phyloP scores from a whole-genome alignment of 2,888 invertebrate genomes.

The Drosophila meridiana region DNA sequence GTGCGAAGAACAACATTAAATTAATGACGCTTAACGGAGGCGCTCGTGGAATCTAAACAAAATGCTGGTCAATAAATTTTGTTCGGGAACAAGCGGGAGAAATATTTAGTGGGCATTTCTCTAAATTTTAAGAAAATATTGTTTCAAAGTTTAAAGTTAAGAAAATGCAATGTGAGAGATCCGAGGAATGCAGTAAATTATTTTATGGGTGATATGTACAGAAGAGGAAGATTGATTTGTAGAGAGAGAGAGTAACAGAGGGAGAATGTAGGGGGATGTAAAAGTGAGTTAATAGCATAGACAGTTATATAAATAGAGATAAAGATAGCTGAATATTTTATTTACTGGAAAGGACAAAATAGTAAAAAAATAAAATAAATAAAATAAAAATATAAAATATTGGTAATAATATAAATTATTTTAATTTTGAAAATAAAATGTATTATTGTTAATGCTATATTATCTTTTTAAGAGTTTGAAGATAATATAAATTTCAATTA shows the following conservation, averaged over 20 bases:
- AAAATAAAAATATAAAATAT: too few relatives aligned
- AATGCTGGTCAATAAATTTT: constrained; percentile 26
- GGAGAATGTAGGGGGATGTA: background rate
- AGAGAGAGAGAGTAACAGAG: background rate
- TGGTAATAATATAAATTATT: too few relatives aligned
- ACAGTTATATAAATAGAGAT: background rate
- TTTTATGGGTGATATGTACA: background rate
- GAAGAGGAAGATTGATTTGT: background rate
- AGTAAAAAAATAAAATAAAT: background rate
- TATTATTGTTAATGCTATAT: too few relatives aligned
- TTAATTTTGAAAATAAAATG: too few relatives aligned
- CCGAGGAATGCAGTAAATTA: background rate
- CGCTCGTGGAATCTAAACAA: constrained; percentile 36
- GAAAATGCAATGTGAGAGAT: background rate
- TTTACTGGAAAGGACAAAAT: background rate
- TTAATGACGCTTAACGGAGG: constrained; percentile 50
- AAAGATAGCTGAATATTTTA: background rate
- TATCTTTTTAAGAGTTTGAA: too few relatives aligned
- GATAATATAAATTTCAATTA: too few relatives aligned
- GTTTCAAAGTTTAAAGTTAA: background rate
- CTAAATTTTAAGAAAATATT: constrained; percentile 11
- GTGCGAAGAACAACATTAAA: constrained; percentile 47
- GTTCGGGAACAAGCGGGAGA: background rate
- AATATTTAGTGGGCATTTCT: background rate
- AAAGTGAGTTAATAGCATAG: background rate